These are phyloP conservation scores for Guaruba guarouba DNA, from an alignment of 2,113 vertebrate species.

Conservation along the genomic window DNA sequence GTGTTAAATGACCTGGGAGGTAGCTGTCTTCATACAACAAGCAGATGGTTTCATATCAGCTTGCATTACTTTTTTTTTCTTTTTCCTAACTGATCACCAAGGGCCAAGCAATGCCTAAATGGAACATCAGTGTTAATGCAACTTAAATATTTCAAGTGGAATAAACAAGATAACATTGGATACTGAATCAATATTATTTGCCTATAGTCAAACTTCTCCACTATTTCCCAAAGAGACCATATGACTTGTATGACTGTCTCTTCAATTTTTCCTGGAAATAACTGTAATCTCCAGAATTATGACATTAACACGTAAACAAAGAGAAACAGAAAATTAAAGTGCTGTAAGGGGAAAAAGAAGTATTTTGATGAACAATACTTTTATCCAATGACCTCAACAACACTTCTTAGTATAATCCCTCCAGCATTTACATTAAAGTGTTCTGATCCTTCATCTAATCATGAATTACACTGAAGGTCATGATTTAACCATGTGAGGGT, in stretches of 20 bases:
- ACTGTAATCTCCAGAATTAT: not conserved
- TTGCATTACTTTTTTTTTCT: not conserved
- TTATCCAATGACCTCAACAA: not conserved
- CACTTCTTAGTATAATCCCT: not conserved
- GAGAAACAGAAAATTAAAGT: not conserved
- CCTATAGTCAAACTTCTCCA: not conserved
- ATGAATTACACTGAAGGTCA: not conserved
- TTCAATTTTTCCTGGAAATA: not conserved
- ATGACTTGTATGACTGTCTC: accelerated
- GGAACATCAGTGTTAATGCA: not conserved
- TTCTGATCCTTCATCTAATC: not conserved
- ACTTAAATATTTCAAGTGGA: not conserved
- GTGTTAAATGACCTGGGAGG: not conserved
- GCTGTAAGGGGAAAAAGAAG: not conserved
- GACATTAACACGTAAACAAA: not conserved
- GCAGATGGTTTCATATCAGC: not conserved
- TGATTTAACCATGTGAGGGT: not conserved
- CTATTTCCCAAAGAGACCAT: not conserved
- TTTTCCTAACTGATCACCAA: not conserved
- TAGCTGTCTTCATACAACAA: not conserved
- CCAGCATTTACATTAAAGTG: not conserved
- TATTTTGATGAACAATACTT: not conserved
- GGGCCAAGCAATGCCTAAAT: not conserved
- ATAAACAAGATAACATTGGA: accelerated
- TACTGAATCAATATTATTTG: not conserved